Base-by-base conservation (phyloP, 2,113 vertebrate genomes). In the Siphamia tubifer region DNA sequence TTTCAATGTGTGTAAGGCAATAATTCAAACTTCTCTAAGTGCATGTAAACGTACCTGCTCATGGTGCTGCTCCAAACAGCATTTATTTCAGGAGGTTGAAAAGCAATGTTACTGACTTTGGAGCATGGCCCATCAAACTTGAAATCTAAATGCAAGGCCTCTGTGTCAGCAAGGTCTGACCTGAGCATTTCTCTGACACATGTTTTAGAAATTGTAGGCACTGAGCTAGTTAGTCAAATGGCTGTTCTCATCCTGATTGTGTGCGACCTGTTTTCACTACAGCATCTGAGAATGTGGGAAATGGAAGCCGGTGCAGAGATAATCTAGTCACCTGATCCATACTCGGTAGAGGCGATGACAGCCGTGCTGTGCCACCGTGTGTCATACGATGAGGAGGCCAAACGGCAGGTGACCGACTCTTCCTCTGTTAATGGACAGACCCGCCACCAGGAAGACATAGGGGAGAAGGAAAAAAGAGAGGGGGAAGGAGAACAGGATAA, bases 361-460 rank as follows among this genome's bases (percentile, higher is more conserved):
- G 84, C 64, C 57, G n/a, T 67, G 74, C 76, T 79, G 84, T 78
- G 83, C 81, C 71, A 83, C 79, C 63, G 61, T 74, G 74, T 88
- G 89, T 89, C 83, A 90, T 90, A 77, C 8, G 75, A 90, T 79
- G 78, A 89, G 81, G 83, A 69, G 68, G 84, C 83, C 73, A 84
- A 81, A 55, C 15, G 66, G 55, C 67, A 83, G 85, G 82, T 83
- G 79, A 89, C 47, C 83, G 73, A 77, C 74, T 82, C 78, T 63
- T 56, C 69, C 65, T 54, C 36, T 78, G 62, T 70, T 68, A 79
- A 81, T 48, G 74, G 80, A 85, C 74, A 80, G 80, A 85, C 77
- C 62, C 32, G 16, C 44, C 68, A 60, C 45, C 42, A 51, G 72
- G 71, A 70, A 31, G 52, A 66, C 2, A 9, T 17, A 16, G 47